Conservation (phyloP, 2,797 vertebrate species). For the Lutjanus campechanus region DNA sequence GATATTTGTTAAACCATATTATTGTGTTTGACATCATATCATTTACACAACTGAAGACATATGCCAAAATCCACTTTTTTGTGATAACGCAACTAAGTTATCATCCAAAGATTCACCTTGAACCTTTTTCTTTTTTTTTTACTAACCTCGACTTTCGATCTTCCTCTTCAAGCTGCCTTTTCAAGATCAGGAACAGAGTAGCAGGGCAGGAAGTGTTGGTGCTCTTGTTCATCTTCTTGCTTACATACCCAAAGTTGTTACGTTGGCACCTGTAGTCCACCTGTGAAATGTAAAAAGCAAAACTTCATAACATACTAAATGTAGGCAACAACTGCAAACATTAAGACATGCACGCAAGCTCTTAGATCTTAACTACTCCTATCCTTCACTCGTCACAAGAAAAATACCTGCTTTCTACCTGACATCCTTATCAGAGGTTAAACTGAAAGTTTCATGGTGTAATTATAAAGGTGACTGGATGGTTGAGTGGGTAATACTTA, state of each 20-base stretch:
- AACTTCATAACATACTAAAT: too few species aligned
- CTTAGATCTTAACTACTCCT: not conserved
- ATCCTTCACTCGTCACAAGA: not conserved
- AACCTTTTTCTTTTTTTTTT: not conserved
- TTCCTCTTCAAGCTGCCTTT: conserved; percentile 10
- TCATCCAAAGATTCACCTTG: not conserved
- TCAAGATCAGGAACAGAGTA: conserved; percentile 23
- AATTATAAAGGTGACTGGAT: not conserved
- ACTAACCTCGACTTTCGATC: conserved; percentile 18
- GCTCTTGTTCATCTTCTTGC: not conserved
- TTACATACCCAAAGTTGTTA: too few species aligned
- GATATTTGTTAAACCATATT: not conserved
- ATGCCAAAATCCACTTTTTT: not conserved
- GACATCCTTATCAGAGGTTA: not conserved
- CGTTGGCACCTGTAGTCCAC: conserved; percentile 16
- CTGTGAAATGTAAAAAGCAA: not conserved
- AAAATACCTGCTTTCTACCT: not conserved
- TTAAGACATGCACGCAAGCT: not conserved
- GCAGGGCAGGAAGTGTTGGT: conserved; percentile 37
- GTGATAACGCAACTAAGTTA: not conserved
- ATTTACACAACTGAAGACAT: not conserved
- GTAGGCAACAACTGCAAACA: not conserved
- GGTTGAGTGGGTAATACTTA: not conserved
- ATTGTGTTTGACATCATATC: not conserved
- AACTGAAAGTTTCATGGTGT: not conserved